These are phyloP conservation scores for Anthoscopus minutus DNA, from an alignment of 2,113 vertebrate genomes.

Conservation along the genomic window DNA sequence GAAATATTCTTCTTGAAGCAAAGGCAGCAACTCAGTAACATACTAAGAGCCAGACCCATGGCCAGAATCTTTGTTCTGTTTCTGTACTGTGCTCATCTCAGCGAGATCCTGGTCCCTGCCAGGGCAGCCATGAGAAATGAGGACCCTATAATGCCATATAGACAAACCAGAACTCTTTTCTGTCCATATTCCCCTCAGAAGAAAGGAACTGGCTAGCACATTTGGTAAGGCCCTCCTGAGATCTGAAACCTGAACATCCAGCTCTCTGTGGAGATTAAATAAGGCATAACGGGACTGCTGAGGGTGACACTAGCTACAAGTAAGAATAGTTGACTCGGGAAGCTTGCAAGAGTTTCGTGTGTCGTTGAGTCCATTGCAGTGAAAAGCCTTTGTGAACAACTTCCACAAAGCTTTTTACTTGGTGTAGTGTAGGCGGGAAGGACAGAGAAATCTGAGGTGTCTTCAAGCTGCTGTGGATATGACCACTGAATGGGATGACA, in stretches of 20 bases:
- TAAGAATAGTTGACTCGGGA: neutral
- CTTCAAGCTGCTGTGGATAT: neutral
- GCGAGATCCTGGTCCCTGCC: neutral
- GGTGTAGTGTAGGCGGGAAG: neutral
- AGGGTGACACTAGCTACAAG: slow-evolving; percentile 9
- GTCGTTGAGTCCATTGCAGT: neutral
- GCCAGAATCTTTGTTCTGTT: neutral
- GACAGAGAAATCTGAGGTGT: slow-evolving; percentile 3
- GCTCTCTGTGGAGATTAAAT: slow-evolving; percentile 16
- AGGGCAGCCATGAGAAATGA: neutral
- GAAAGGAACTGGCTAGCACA: neutral
- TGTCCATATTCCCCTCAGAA: neutral
- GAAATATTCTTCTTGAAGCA: neutral
- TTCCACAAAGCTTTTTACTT: neutral
- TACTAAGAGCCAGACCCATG: neutral
- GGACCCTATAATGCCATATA: neutral
- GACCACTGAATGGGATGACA: neutral
- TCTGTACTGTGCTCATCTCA: neutral
- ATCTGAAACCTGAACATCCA: neutral
- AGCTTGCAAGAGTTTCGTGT: neutral
- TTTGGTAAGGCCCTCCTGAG: neutral
- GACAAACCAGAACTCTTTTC: neutral
- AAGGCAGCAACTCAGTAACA: neutral
- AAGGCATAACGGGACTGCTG: neutral
- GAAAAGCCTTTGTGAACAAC: neutral